A percentile compares a stretch with the other conserved stretches of the same genome.
phyloP scores from a whole-genome alignment of 2,888 invertebrate species.

The Anticlea derivata region DNA sequence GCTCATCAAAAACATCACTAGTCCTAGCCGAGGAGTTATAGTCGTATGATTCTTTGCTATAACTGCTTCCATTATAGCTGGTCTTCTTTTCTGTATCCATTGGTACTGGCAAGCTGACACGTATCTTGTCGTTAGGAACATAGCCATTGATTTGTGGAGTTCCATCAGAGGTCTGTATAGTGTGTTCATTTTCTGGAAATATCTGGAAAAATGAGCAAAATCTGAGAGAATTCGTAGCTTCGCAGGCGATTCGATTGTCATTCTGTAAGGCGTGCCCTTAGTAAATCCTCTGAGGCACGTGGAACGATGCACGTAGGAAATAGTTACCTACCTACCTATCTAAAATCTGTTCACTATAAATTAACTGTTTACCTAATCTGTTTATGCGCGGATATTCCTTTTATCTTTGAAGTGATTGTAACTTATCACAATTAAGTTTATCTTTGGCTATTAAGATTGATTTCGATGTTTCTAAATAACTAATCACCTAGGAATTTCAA shows the following conservation, averaged over 20 bases:
- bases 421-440: constrained; percentile 47
- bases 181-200: constrained; percentile 44
- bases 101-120: constrained; percentile 38
- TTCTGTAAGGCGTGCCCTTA: too few species aligned
- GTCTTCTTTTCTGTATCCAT: constrained; percentile 55
- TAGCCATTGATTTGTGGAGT: constrained; percentile 46
- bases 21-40: constrained; percentile 36
- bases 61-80: constrained; percentile 62
- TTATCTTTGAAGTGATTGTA: constrained; percentile 48
- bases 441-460: constrained; percentile 23
- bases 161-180: constrained; percentile 31
- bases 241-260: too few species aligned
- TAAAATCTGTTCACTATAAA: too few species aligned
- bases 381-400: not conserved
- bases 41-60: constrained; percentile 56
- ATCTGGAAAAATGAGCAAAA: constrained; percentile 4
- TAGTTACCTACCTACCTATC: too few species aligned
- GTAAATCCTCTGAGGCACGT: too few species aligned
- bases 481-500: not conserved
- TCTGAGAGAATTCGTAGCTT: too few species aligned
- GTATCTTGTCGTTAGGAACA: constrained; percentile 19
- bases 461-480: constrained; percentile 6
- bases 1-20: constrained; percentile 39
- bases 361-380: not conserved
- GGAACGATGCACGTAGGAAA: too few species aligned